These are phyloP conservation scores for Zelleria hepariella DNA, from an alignment of 2,888 invertebrate genomes.

Conservation along the genomic window DNA sequence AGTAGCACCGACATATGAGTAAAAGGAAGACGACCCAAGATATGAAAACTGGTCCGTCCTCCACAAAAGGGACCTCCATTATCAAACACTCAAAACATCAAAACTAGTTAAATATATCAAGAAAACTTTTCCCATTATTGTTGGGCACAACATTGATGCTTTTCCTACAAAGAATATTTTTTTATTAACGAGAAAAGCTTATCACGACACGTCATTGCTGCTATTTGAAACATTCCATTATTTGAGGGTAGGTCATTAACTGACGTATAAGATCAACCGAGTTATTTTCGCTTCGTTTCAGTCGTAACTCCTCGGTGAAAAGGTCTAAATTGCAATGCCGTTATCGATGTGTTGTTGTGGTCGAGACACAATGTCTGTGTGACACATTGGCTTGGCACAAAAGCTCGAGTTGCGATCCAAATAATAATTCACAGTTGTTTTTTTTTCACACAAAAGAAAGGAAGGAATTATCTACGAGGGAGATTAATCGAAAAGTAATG, in stretches of 20 bases:
- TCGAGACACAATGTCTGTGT: background rate
- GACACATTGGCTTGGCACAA: background rate
- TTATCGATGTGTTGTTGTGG: no score
- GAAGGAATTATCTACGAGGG: background rate
- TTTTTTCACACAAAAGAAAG: background rate
- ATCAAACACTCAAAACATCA: background rate
- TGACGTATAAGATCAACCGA: no score
- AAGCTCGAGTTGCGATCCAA: background rate
- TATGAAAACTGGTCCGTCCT: constrained; percentile 55
- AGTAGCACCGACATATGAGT: constrained; percentile 58
- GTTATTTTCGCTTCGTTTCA: no score
- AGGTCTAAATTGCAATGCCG: no score
- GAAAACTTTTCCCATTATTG: background rate
- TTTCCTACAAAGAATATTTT: background rate
- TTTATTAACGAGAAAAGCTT: background rate
- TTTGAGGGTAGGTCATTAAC: background rate
- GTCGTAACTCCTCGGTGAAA: no score
- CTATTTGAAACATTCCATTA: background rate
- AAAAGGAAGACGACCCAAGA: constrained; percentile 61
- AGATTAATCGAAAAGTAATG: background rate
- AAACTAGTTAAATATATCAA: background rate
- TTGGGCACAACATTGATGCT: background rate
- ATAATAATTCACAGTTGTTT: background rate
- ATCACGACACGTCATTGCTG: background rate
- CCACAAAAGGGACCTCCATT: constrained; percentile 48